phyloP scores from a whole-genome alignment of 2,888 invertebrate genomes.

The Leptarthrus brevirostris region DNA sequence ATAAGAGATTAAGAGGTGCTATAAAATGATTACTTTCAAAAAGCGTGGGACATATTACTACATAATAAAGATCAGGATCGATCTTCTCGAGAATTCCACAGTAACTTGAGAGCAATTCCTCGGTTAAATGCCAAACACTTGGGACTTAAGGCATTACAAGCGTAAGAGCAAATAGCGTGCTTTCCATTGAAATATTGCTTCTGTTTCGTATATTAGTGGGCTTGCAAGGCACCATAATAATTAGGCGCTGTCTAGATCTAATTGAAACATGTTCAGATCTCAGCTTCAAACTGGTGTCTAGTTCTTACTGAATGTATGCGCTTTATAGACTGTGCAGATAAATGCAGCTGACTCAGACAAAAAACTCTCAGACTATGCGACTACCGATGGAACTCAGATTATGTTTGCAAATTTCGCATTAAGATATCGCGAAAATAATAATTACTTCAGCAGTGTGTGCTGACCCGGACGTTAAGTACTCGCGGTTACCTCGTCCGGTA shows the following conservation, averaged over 20 bases:
- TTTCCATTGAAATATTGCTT: neutral
- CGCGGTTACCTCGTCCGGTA: neutral
- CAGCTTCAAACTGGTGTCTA: constrained; percentile 12
- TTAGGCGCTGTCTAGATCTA: constrained; percentile 34
- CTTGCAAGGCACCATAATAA: constrained; percentile 8
- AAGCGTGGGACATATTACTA: neutral
- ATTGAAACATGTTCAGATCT: constrained; percentile 18
- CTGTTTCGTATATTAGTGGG: neutral
- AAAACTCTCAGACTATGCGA: neutral
- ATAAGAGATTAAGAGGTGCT: neutral
- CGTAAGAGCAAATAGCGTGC: neutral
- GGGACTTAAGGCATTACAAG: neutral
- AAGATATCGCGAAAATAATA: constrained; percentile 34
- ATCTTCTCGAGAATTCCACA: neutral
- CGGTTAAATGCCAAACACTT: neutral
- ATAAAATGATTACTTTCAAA: neutral
- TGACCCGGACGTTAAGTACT: constrained; percentile 10
- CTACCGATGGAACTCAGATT: constrained; percentile 17
- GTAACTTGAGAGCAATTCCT: neutral
- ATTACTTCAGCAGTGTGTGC: neutral
- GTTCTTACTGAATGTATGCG: constrained; percentile 10
- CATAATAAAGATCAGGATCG: neutral
- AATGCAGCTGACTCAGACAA: constrained; percentile 25
- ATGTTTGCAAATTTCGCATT: constrained; percentile 23
- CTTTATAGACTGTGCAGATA: neutral